phyloP scores from a whole-genome alignment of 2,113 vertebrate genomes.

The Pycnonotus jocosus region DNA sequence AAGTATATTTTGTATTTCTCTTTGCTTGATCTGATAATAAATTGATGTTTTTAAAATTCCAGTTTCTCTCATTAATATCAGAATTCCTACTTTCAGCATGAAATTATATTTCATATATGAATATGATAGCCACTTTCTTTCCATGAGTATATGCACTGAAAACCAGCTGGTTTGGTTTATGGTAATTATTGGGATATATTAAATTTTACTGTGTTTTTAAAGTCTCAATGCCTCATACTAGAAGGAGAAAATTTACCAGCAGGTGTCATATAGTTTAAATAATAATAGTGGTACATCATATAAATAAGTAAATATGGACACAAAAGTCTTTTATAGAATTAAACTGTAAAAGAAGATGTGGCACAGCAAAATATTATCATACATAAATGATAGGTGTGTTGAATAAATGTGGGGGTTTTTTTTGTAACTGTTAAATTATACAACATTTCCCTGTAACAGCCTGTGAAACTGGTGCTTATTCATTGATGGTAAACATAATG shows the following conservation, averaged over 20 bases:
- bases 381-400: neutral
- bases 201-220: neutral
- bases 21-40: neutral
- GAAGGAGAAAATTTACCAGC: neutral
- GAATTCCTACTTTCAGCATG: neutral
- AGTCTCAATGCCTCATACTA: neutral
- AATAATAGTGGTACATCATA: neutral
- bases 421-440: neutral
- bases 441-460: neutral
- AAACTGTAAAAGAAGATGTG: neutral
- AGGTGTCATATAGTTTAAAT: neutral
- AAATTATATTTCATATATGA: neutral
- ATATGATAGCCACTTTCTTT: neutral
- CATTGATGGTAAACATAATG: neutral
- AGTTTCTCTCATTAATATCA: neutral
- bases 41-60: neutral
- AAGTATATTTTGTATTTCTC: neutral
- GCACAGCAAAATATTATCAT: neutral
- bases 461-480: accelerated
- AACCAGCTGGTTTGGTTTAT: neutral
- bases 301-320: neutral
- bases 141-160: neutral
- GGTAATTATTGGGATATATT: neutral
- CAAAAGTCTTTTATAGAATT: neutral
- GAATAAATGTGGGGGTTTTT: accelerated